Base-by-base conservation (phyloP, 2,113 vertebrate species). In the Siphamia tubifer region DNA sequence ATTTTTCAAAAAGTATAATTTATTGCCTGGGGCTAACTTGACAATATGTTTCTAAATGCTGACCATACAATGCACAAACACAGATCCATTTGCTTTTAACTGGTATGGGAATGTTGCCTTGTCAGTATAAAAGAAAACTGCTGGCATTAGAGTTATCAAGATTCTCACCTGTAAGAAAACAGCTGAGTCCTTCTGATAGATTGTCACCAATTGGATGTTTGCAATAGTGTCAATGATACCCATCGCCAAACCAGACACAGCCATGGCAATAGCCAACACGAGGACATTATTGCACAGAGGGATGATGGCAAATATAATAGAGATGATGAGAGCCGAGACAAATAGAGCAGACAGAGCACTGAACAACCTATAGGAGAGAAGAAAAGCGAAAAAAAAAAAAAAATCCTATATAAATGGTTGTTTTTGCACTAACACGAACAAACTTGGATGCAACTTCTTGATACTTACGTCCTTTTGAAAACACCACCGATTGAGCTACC, bases 141-240 rank as follows among this genome's bases (percentile, higher is more conserved):
- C 3, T 30, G 19, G 2, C 25, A 13, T 3, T 10, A 12, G 36
- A 8, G 2, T 1, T 19, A n/a, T n/a, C n/a, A n/a, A n/a, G n/a
- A n/a, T n/a, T 32, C 57, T 91, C 39, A 98, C 97, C 97, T 99
- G 97, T 56, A 98, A 90, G 86, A 99, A 98, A 82, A 98, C 73
- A 1, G 96, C 95, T 0, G 97, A 97, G 79, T 99, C 96, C 87
- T 94, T 97, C 85, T 98, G 94, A 86, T 98, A 99, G 82, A 97
- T 94, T 85, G 93, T 90, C 61, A 99, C 96, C 71, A 99, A 92
- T 81, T 98, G 96, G 87, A 96, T 95, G 89, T 98, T 98, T 63
- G 96, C 96, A 19, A 98, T 96, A 6, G 96, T 98, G 90, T 98
- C 97, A 2, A 99, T 98, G 58, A 96, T 87, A 8, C 97, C 97